These are phyloP conservation scores for Polypterus senegalus DNA, from an alignment of 2,113 vertebrate genomes.

Conservation along the genomic window DNA sequence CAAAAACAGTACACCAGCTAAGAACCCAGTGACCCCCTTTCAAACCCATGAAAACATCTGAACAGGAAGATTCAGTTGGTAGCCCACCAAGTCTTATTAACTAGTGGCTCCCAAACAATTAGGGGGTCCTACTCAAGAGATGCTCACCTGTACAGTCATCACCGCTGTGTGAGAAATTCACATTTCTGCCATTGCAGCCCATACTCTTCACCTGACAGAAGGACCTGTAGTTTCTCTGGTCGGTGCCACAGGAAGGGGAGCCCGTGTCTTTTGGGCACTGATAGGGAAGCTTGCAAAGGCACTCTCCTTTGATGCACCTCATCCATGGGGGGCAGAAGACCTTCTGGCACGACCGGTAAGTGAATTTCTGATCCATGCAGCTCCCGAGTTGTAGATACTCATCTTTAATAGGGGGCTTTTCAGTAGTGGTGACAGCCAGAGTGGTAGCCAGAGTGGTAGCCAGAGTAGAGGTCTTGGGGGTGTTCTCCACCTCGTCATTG, in stretches of 20 bases:
- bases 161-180: slow-evolving; percentile 44
- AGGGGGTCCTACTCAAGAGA: not conserved
- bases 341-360: slow-evolving; percentile 51
- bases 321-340: slow-evolving; percentile 69
- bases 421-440: not conserved
- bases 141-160: slow-evolving; percentile 19
- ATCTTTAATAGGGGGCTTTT: not conserved
- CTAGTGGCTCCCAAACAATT: too few relatives aligned
- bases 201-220: slow-evolving; percentile 64
- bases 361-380: slow-evolving; percentile 47
- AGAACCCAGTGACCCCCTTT: too few relatives aligned
- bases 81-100: too few relatives aligned
- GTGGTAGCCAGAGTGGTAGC: not conserved
- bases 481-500: too few relatives aligned
- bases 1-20: too few relatives aligned
- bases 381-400: slow-evolving; percentile 9
- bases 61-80: too few relatives aligned
- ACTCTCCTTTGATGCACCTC: slow-evolving; percentile 45
- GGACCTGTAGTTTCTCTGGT: slow-evolving; percentile 22
- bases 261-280: slow-evolving; percentile 49
- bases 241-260: slow-evolving; percentile 30
- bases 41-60: too few relatives aligned
- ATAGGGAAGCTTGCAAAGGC: slow-evolving; percentile 65
- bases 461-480: too few relatives aligned
- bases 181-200: slow-evolving; percentile 34